Conservation (phyloP, 2,888 invertebrate species). For the Leptinotarsa peninsularis region DNA sequence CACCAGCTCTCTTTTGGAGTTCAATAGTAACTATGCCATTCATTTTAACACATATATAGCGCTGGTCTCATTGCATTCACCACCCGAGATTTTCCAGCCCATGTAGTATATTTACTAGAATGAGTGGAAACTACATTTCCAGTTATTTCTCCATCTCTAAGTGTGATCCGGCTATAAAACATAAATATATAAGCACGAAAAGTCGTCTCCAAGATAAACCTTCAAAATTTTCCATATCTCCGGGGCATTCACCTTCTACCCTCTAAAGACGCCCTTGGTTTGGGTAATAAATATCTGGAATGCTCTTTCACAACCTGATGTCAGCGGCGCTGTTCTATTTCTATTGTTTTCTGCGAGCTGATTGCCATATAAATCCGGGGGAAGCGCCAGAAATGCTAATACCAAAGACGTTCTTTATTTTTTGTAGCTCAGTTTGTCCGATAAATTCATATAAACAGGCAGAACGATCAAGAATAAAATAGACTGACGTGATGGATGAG, state of each 20-base stretch:
- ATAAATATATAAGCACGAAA: background rate
- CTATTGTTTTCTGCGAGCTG: conserved; percentile 23
- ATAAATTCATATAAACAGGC: conserved; percentile 23
- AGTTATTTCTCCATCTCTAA: too few relatives aligned
- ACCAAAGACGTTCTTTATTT: conserved; percentile 17
- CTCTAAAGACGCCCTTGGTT: background rate
- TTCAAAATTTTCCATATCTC: background rate
- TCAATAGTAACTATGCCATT: too few relatives aligned
- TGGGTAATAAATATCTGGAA: conserved; percentile 16
- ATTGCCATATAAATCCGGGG: conserved; percentile 22
- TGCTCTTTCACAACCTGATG: conserved; percentile 22
- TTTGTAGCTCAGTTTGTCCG: conserved; percentile 17
- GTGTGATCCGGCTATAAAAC: too few relatives aligned
- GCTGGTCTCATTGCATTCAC: too few relatives aligned
- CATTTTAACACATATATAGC: too few relatives aligned
- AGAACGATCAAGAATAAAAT: conserved; percentile 17
- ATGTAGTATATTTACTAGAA: too few relatives aligned
- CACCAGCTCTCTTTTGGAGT: too few relatives aligned
- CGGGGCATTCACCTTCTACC: background rate
- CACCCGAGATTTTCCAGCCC: too few relatives aligned
- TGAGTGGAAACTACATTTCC: too few relatives aligned
- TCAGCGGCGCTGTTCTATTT: conserved; percentile 22
- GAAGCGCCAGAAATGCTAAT: conserved; percentile 24
- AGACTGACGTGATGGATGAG: conserved; percentile 11
- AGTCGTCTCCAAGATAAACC: background rate